Conservation (phyloP, 2,113 vertebrate species). For the Pitta sordida region DNA sequence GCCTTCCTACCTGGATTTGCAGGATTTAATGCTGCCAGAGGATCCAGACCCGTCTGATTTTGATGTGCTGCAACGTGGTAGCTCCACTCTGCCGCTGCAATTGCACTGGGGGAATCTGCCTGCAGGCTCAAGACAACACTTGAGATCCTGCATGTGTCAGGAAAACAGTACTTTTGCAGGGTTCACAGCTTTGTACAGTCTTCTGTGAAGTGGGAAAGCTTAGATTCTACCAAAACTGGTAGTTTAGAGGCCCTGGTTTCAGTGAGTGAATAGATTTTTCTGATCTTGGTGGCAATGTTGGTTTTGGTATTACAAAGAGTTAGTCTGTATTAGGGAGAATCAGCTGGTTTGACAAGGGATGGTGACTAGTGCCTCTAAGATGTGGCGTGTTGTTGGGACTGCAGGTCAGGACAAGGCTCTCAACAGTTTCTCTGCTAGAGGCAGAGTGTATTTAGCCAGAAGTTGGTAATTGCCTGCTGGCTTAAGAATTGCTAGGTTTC, state of each 20-base stretch:
- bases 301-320: background rate
- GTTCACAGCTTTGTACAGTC: background rate
- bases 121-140: background rate
- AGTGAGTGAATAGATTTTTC: background rate
- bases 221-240: background rate
- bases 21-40: background rate
- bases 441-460: background rate
- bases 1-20: background rate
- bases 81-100: background rate
- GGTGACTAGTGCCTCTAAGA: background rate
- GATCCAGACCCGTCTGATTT: background rate
- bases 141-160: background rate
- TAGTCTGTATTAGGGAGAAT: background rate
- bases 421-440: background rate
- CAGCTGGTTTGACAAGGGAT: background rate
- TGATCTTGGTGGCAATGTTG: background rate
- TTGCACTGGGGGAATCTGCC: background rate
- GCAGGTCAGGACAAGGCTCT: conserved; percentile 15
- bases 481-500: background rate
- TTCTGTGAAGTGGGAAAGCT: background rate
- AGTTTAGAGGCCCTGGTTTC: background rate
- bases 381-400: background rate
- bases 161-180: background rate
- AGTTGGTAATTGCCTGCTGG: background rate
- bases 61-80: background rate